These are phyloP conservation scores for Chrysolina haemoptera DNA, from an alignment of 2,888 invertebrate species.

Conservation along the genomic window DNA sequence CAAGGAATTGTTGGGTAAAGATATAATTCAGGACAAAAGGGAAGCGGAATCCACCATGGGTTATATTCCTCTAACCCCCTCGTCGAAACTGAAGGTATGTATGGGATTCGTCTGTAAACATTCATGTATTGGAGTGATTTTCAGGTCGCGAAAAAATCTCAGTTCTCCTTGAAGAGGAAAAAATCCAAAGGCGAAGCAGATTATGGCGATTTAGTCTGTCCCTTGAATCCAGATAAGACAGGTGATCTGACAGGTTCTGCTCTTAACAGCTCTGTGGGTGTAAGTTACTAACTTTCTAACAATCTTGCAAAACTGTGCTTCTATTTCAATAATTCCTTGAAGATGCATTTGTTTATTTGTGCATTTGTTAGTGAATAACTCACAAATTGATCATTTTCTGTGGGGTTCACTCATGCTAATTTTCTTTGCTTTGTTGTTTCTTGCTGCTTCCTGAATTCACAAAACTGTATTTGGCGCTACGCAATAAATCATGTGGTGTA, in stretches of 20 bases:
- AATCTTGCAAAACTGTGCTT: constrained; percentile 27
- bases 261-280: constrained; percentile 70
- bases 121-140: constrained; percentile 50
- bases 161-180: constrained; percentile 87
- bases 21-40: constrained; percentile 90
- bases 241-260: constrained; percentile 70
- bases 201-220: constrained; percentile 90
- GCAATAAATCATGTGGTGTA: too few relatives aligned
- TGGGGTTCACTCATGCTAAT: too few relatives aligned
- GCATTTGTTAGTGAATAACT: too few relatives aligned
- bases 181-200: constrained; percentile 89
- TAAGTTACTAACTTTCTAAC: constrained; percentile 65
- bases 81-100: constrained; percentile 88
- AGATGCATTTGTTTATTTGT: neutral
- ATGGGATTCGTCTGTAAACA: neutral
- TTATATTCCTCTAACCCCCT: constrained; percentile 89
- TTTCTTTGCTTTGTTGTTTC: too few relatives aligned
- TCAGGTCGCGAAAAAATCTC: constrained; percentile 87
- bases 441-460: too few relatives aligned
- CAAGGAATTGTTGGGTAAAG: constrained; percentile 92
- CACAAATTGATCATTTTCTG: too few relatives aligned
- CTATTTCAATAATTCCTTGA: constrained; percentile 7
- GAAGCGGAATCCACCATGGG: constrained; percentile 88
- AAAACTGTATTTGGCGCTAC: too few relatives aligned
- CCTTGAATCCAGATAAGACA: constrained; percentile 74